Percentiles rank a stretch among this genome's conserved stretches.
Conservation (phyloP, 1,140 invertebrate genomes). For the Drosophila kanapiae region DNA sequence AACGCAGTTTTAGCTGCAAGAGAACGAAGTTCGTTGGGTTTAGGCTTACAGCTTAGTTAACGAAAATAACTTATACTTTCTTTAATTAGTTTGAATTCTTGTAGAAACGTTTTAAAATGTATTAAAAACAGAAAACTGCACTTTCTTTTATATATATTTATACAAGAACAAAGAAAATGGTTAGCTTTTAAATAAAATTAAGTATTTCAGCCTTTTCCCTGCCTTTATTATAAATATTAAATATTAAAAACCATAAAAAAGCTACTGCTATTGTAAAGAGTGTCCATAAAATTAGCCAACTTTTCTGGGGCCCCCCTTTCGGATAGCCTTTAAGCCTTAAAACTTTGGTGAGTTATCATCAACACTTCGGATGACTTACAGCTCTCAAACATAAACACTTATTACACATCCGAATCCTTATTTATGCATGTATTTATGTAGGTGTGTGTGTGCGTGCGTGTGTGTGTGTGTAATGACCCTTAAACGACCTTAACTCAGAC, state of each 20-base stretch:
- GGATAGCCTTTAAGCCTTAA: conserved; percentile 1
- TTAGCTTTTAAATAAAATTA: neutral
- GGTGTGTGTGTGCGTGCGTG: neutral
- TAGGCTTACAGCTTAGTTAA: neutral
- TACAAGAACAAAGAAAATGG: too few relatives aligned
- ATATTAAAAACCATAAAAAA: neutral
- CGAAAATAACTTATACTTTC: neutral
- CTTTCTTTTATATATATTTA: too few relatives aligned
- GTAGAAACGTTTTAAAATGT: too few relatives aligned
- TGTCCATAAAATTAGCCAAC: conserved; percentile 19
- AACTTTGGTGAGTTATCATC: conserved; percentile 35
- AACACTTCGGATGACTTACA: conserved; percentile 40
- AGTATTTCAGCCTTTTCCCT: neutral
- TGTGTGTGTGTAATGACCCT: conserved; percentile 59
- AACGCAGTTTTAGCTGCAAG: neutral
- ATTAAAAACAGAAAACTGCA: too few relatives aligned
- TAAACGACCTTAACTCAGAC: conserved; percentile 62
- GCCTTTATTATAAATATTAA: neutral
- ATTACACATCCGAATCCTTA: conserved; percentile 16
- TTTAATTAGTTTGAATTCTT: too few relatives aligned
- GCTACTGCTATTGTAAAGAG: neutral
- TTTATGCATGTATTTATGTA: neutral
- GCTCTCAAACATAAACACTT: conserved; percentile 23
- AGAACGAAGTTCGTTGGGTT: neutral
- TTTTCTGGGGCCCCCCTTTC: neutral